A percentile compares a stretch with the other conserved stretches of the same genome.
Conservation (phyloP, 2,888 invertebrate genomes). For the Lutraria lutraria region DNA sequence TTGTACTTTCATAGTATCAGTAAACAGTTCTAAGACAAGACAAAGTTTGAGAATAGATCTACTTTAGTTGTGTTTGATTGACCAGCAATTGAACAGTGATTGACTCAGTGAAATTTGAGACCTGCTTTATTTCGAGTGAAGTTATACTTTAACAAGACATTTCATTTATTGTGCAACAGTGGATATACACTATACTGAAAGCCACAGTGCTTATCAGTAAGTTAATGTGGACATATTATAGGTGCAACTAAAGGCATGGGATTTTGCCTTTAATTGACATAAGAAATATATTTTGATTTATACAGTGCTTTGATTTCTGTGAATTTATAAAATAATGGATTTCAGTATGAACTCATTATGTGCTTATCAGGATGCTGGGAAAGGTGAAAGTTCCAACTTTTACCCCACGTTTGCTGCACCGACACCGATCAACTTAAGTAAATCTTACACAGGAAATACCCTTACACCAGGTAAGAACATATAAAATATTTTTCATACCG, state of each 20-base stretch:
- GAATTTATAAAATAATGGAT: conserved; percentile 43
- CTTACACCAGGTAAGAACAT: conserved; percentile 60
- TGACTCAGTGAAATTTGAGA: conserved; percentile 12
- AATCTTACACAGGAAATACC: conserved; percentile 56
- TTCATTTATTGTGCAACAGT: not conserved
- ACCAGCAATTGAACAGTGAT: conserved; percentile 26
- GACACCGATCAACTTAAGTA: conserved; percentile 59
- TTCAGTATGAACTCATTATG: conserved; percentile 31
- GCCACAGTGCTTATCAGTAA: conserved; percentile 3
- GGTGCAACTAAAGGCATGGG: not conserved
- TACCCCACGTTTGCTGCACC: conserved; percentile 64
- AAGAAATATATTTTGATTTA: not conserved
- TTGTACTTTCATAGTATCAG: not conserved
- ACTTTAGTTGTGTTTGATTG: conserved; percentile 20
- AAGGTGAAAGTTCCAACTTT: conserved; percentile 2
- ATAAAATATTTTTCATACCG: not conserved
- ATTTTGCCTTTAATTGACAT: not conserved
- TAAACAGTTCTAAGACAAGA: not conserved
- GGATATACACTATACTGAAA: not conserved
- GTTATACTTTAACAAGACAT: not conserved
- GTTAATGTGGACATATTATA: not conserved
- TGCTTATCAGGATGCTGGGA: conserved; percentile 6
- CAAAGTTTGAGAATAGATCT: not conserved
- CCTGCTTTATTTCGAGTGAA: not conserved
- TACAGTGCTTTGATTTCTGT: not conserved